phyloP scores from a whole-genome alignment of 2,888 invertebrate genomes.

The Melitaea athalia region DNA sequence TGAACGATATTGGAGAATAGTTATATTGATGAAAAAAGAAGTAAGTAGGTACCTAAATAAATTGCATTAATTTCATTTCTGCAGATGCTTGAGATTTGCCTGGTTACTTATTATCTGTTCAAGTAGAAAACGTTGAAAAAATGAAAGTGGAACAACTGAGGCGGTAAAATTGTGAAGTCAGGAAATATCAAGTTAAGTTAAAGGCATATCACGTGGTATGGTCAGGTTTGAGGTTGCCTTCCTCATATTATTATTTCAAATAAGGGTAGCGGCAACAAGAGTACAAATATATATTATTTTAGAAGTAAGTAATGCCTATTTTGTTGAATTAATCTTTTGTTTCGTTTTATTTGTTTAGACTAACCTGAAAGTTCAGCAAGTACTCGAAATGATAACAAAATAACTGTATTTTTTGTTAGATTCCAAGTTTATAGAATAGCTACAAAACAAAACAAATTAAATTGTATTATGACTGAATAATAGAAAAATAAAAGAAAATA shows the following conservation, averaged over 20 bases:
- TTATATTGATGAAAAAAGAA: background rate
- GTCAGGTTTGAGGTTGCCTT: constrained; percentile 13
- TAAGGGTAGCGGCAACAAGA: background rate
- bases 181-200: constrained; percentile 31
- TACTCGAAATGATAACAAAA: too few species aligned
- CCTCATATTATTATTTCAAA: constrained; percentile 15
- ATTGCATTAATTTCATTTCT: background rate
- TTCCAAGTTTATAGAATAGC: too few species aligned
- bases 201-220: constrained; percentile 24
- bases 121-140: constrained; percentile 33
- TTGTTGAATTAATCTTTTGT: background rate
- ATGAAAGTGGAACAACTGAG: constrained; percentile 31
- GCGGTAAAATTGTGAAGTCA: constrained; percentile 32
- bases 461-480: too few species aligned
- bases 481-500: background rate
- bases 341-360: too few species aligned
- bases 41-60: too few species aligned
- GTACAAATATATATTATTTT: constrained; percentile 1
- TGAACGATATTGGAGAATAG: background rate
- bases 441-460: too few species aligned
- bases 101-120: constrained; percentile 5
- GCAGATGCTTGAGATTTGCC: background rate
- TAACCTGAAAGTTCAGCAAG: too few species aligned
- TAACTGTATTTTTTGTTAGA: too few species aligned
- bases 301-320: background rate